Percentiles rank a stretch among this genome's conserved stretches.
phyloP scores from a whole-genome alignment of 2,888 invertebrate genomes.

The Unio delphinus region DNA sequence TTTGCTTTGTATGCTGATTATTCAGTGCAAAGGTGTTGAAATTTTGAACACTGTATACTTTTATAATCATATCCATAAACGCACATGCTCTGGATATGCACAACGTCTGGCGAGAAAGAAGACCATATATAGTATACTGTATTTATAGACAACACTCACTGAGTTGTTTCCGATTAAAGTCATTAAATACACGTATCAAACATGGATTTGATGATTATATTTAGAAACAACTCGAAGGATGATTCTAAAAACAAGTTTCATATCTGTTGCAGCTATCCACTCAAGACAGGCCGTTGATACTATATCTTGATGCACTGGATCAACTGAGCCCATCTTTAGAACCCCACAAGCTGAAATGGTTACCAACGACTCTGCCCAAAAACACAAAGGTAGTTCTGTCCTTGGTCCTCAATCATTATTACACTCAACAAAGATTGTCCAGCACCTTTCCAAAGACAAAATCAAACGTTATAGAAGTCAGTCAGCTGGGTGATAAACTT shows the following conservation, averaged over 20 bases:
- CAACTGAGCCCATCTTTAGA: conserved; percentile 47
- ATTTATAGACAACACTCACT: too few species aligned
- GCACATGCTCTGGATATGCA: too few species aligned
- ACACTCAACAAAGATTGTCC: conserved; percentile 46
- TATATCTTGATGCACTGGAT: conserved; percentile 56
- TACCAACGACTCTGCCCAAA: conserved; percentile 46
- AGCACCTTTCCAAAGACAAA: conserved; percentile 16
- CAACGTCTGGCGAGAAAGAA: too few species aligned
- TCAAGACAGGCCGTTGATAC: conserved; percentile 32
- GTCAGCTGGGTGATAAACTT: conserved; percentile 40
- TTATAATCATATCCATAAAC: too few species aligned
- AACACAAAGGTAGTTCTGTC: conserved; percentile 54
- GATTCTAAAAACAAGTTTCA: not conserved
- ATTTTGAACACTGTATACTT: too few species aligned
- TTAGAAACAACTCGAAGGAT: not conserved
- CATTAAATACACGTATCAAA: not conserved
- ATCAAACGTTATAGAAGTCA: conserved; percentile 37
- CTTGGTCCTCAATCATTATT: conserved; percentile 43
- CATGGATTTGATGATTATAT: not conserved
- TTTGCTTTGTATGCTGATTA: not conserved
- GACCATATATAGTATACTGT: too few species aligned
- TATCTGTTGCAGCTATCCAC: conserved; percentile 36
- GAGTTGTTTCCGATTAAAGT: too few species aligned
- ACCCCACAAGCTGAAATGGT: conserved; percentile 55
- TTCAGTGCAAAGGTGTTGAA: not conserved